These are phyloP conservation scores for Augiades crinisus DNA, from an alignment of 2,888 invertebrate species.

Conservation along the genomic window DNA sequence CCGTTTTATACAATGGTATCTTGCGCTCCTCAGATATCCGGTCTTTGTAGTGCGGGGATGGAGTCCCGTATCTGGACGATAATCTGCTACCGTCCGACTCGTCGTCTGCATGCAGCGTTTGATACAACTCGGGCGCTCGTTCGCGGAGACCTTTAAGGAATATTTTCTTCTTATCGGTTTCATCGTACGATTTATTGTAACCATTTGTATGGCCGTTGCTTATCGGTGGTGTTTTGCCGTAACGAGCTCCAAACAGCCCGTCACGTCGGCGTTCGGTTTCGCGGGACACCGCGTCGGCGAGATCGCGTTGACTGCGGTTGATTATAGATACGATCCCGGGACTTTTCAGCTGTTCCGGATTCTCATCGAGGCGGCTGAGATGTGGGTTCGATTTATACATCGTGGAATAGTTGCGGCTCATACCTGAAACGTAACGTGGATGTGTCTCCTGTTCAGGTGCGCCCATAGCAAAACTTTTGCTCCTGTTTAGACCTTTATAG, in stretches of 20 bases:
- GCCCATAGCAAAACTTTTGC: slow-evolving; percentile 93
- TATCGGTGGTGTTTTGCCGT: slow-evolving; percentile 78
- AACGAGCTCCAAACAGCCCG: slow-evolving; percentile 78
- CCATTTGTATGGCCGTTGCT: slow-evolving; percentile 75
- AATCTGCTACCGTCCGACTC: slow-evolving; percentile 75
- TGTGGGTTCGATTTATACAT: slow-evolving; percentile 91
- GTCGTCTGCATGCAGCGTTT: slow-evolving; percentile 85
- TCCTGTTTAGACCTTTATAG: slow-evolving; percentile 88
- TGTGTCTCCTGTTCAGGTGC: slow-evolving; percentile 79
- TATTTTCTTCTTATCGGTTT: slow-evolving; percentile 83
- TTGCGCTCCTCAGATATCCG: slow-evolving; percentile 70
- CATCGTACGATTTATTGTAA: slow-evolving; percentile 66
- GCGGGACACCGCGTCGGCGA: slow-evolving; percentile 83
- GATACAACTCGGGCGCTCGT: slow-evolving; percentile 87
- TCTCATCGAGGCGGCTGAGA: slow-evolving; percentile 85
- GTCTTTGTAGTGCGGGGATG: slow-evolving; percentile 74
- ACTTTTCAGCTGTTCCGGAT: slow-evolving; percentile 88
- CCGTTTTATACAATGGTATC: slow-evolving; percentile 70
- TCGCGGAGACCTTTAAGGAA: slow-evolving; percentile 86
- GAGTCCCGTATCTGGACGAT: slow-evolving; percentile 70
- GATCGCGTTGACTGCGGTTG: slow-evolving; percentile 90
- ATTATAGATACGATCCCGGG: slow-evolving; percentile 93
- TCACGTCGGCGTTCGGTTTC: slow-evolving; percentile 78
- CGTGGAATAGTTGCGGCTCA: slow-evolving; percentile 75
- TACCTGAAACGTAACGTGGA: slow-evolving; percentile 68